Evolutionary conservation across 2,113 vertebrate species (phyloP).

Genomic region (Actenoides hombroni): DNA sequence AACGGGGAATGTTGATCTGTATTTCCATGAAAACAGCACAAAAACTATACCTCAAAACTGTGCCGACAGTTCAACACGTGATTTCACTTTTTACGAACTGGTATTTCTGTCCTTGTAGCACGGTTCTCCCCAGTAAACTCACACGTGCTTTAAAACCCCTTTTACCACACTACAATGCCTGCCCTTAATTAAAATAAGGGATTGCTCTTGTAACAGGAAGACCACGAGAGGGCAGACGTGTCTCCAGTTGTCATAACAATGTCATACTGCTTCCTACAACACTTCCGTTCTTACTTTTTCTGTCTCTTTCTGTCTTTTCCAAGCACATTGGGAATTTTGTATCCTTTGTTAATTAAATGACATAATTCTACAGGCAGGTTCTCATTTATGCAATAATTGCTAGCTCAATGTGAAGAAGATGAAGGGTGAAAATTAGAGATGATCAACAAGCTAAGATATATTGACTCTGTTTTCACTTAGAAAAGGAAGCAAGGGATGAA

Average conservation of each 20-base stretch:
- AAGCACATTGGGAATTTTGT: background rate
- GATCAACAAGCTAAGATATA: background rate
- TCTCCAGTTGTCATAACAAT: accelerated
- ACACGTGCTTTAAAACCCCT: background rate
- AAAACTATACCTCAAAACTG: background rate
- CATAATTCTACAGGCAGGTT: background rate
- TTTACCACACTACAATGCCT: background rate
- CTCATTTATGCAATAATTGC: background rate
- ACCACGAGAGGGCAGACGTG: background rate
- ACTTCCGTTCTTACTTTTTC: background rate
- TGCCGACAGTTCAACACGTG: accelerated
- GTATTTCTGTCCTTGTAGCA: background rate
- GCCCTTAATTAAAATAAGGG: background rate
- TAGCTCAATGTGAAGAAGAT: background rate
- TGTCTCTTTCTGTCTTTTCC: background rate
- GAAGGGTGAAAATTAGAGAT: background rate
- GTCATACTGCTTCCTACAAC: accelerated
- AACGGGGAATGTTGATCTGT: background rate
- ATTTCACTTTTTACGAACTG: background rate
- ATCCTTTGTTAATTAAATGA: background rate
- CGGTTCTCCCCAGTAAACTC: background rate
- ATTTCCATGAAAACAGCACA: background rate
- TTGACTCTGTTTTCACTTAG: background rate
- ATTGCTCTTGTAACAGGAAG: background rate
- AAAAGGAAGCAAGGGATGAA: background rate